Base-by-base conservation (phyloP, 2,113 vertebrate genomes). In the Corythornis vintsioides region DNA sequence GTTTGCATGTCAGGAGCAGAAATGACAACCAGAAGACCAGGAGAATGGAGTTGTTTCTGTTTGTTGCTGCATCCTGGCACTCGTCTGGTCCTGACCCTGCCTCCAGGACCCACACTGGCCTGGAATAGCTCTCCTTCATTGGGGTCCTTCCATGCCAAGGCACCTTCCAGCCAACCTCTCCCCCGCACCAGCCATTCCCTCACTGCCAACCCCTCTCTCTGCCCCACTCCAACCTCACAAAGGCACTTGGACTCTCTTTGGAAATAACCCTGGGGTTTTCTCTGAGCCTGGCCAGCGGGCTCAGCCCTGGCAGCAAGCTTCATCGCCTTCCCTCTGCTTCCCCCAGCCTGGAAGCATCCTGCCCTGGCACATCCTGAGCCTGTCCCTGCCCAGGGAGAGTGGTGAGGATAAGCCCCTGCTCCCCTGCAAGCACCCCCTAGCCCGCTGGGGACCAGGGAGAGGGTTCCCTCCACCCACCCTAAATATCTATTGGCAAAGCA, bases 1-100 rank as follows among this genome's bases (percentile, higher is more conserved):
- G 86, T 67, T 94, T 84, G 81, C 40, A 7, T 72, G 9, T 80
- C 20, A 5, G 90, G 50, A 90, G 73, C 86, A 96, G 76, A 95
- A 94, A 95, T 89, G 88, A 88, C 67, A 92, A 95, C 67, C 78
- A 87, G 71, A 86, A 95, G 72, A 67, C 22, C 7, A 15, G 43
- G 56, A 84, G 84, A 84, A 88, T 2, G 3, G 61, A 88, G 67
- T 10, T 80, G 85, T 72, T 91, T 63, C 38, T 57, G 59, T 77
- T 91, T 80, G 76, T 76, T 31, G 25, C 63, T 1, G 0, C 15
- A 1, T 78, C 80, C 66, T 13, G 5, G 42, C 15, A 4, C 76
- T 91, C 11, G 40, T 60, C 88, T 73, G 88, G 80, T 75, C 67
- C 69, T 40, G 57, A 86, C 64, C 85, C 65, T 88, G 75, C 35